Conservation (phyloP, 2,888 invertebrate species). For the Dinocampus coccinellae region DNA sequence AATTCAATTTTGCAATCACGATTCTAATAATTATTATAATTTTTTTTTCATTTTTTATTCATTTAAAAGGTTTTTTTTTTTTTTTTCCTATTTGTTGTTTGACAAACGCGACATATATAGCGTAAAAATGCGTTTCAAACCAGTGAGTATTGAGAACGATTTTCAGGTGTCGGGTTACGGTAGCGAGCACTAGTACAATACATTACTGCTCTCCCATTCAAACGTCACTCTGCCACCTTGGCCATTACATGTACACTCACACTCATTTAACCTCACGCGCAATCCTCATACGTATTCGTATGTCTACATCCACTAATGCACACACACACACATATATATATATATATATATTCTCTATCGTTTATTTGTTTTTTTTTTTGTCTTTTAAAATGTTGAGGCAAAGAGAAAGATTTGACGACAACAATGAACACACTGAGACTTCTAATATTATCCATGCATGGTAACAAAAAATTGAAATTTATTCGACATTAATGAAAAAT, state of each 20-base stretch:
- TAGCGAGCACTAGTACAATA: conserved; percentile 49
- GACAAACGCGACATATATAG: conserved; percentile 2
- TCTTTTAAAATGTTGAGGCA: conserved; percentile 57
- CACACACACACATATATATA: neutral
- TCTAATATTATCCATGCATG: no score
- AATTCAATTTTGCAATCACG: no score
- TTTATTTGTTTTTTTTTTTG: conserved; percentile 43
- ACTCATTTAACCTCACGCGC: conserved; percentile 28
- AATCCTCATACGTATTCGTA: conserved; percentile 25
- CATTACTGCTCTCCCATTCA: conserved; percentile 64
- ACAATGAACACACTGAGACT: no score
- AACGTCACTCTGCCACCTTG: conserved; percentile 69
- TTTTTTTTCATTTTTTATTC: neutral
- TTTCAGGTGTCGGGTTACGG: conserved; percentile 67
- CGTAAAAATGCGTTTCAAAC: conserved; percentile 21
- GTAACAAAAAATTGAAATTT: no score
- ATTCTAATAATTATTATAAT: neutral
- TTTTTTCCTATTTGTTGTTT: neutral
- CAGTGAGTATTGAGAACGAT: conserved; percentile 66
- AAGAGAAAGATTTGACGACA: conserved; percentile 54
- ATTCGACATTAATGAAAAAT: no score
- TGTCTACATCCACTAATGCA: no score
- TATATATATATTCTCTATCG: conserved; percentile 8
- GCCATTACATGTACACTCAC: conserved; percentile 50
- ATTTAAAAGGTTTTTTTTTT: neutral